Evolutionary conservation across 2,113 vertebrate genomes (phyloP).

Genomic region (Gallinago media): DNA sequence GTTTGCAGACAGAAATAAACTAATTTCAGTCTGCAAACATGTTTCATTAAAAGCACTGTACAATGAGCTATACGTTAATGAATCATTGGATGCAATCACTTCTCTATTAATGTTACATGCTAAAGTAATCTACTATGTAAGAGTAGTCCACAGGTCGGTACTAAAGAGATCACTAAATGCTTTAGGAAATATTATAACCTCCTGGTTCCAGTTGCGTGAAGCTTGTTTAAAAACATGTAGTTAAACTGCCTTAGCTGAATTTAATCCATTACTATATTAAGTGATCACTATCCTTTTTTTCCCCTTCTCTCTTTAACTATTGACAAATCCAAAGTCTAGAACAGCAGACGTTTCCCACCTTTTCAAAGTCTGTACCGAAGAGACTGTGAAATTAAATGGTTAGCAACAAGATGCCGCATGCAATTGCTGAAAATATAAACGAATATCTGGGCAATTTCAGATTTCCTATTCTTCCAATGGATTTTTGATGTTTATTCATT

Average conservation of each 20-base stretch:
- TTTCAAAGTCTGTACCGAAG: not conserved
- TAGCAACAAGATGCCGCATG: not conserved
- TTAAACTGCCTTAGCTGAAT: not conserved
- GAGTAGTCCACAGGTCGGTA: not conserved
- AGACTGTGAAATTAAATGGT: not conserved
- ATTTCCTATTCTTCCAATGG: not conserved
- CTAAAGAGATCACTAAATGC: not conserved
- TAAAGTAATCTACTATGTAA: not conserved
- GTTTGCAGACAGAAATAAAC: not conserved
- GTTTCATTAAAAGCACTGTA: not conserved
- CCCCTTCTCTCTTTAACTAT: not conserved
- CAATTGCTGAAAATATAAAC: not conserved
- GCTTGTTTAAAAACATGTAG: not conserved
- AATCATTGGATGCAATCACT: not conserved
- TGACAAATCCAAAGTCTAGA: not conserved
- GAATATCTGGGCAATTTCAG: not conserved
- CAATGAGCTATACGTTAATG: not conserved
- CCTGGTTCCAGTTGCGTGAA: not conserved
- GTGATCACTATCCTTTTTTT: not conserved
- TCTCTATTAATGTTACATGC: not conserved
- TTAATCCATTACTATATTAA: not conserved
- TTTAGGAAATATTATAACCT: not conserved
- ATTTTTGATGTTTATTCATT: not conserved
- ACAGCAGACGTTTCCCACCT: not conserved
- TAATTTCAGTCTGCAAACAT: not conserved